These are phyloP conservation scores for Silurus meridionalis DNA, from an alignment of 2,113 vertebrate genomes.

Conservation along the genomic window DNA sequence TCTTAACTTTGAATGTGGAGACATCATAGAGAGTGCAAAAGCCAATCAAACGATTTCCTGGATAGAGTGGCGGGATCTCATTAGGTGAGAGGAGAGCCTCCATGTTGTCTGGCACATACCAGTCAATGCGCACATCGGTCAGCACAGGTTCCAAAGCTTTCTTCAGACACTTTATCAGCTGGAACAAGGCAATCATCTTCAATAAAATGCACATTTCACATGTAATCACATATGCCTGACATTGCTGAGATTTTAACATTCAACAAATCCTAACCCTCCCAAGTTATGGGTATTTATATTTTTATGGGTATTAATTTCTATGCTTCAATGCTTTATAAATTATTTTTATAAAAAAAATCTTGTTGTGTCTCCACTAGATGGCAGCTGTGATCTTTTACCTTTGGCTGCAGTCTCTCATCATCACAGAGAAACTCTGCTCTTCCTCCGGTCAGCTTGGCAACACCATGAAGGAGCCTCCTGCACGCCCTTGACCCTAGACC, in stretches of 20 bases:
- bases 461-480: conserved; percentile 77
- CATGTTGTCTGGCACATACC: conserved; percentile 92
- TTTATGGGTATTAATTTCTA: too few species aligned
- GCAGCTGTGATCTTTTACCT: conserved; percentile 73
- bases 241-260: not conserved
- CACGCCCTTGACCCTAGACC: conserved; percentile 78
- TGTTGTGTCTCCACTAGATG: conserved; percentile 48
- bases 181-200: conserved; percentile 25
- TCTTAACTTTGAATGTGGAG: conserved; percentile 75
- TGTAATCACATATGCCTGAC: not conserved
- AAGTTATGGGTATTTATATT: not conserved
- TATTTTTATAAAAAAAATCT: too few species aligned
- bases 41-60: conserved; percentile 84
- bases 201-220: not conserved
- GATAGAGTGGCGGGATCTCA: conserved; percentile 90
- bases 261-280: too few species aligned
- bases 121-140: conserved; percentile 92
- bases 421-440: conserved; percentile 78
- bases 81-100: conserved; percentile 92
- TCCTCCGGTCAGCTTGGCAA: conserved; percentile 87
- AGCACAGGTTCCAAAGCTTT: conserved; percentile 93
- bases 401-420: conserved; percentile 87
- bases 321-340: not conserved
- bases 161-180: conserved; percentile 92
- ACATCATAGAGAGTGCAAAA: conserved; percentile 90